Percentiles rank a stretch among this genome's conserved stretches.
These are phyloP conservation scores for Tetragnatha versicolor DNA, from an alignment of 1,140 invertebrate species.

Conservation along the genomic window DNA sequence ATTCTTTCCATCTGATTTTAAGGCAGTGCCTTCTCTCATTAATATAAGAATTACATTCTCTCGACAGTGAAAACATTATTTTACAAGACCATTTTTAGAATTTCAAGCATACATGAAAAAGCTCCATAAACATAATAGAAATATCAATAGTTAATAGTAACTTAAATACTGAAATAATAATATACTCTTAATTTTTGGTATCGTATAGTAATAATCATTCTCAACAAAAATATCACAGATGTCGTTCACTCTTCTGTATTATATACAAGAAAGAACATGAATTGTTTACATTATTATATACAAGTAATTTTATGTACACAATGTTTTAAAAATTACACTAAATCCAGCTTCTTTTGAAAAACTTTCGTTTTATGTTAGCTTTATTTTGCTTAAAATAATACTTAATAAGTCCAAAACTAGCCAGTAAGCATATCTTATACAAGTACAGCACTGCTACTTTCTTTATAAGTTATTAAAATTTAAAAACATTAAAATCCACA, in stretches of 20 bases:
- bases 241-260: conserved; percentile 26
- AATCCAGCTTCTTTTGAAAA: too few species aligned
- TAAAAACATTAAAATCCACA: too few species aligned
- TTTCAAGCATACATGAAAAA: not conserved
- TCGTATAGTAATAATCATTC: conserved; percentile 27
- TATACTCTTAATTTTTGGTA: conserved; percentile 40
- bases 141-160: conserved; percentile 5
- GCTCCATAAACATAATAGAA: conserved; percentile 29
- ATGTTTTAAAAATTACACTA: too few species aligned
- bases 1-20: too few species aligned
- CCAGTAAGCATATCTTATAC: too few species aligned
- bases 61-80: conserved; percentile 10
- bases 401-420: too few species aligned
- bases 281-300: conserved; percentile 9
- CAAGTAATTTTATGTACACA: not conserved
- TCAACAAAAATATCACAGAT: conserved; percentile 51
- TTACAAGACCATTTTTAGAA: not conserved
- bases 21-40: too few species aligned
- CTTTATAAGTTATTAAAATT: too few species aligned
- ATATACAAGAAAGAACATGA: conserved; percentile 10
- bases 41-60: conserved; percentile 3
- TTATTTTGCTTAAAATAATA: too few species aligned
- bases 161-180: conserved; percentile 21
- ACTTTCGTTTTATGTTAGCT: too few species aligned
- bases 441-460: too few species aligned